phyloP scores from a whole-genome alignment of 2,797 vertebrate species.

The Rousettus madagascariensis region DNA sequence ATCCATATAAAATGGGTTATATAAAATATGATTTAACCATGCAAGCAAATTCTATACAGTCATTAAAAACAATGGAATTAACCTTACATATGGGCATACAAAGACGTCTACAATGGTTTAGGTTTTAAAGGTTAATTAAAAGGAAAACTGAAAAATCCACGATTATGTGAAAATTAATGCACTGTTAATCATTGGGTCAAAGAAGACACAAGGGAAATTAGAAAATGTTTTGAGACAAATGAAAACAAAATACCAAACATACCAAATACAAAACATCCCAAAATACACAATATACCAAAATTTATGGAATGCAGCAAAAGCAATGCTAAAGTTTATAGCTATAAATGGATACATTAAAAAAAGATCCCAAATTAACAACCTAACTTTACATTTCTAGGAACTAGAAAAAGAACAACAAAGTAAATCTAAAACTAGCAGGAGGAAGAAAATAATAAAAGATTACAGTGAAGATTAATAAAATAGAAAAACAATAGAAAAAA shows the following conservation, averaged over 20 bases:
- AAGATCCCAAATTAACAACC: not conserved
- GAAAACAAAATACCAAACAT: not conserved
- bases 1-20: not conserved
- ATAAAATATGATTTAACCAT: not conserved
- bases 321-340: not conserved
- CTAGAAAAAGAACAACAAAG: not conserved
- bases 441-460: not conserved
- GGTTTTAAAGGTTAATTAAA: not conserved
- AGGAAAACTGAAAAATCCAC: not conserved
- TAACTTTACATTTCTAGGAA: not conserved
- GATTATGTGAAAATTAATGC: not conserved
- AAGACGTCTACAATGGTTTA: not conserved
- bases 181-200: not conserved
- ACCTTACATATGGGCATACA: not conserved
- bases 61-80: not conserved
- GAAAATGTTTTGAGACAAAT: not conserved
- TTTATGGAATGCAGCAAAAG: not conserved
- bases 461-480: not conserved
- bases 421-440: not conserved
- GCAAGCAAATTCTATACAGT: not conserved
- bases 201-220: not conserved
- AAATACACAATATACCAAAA: not conserved
- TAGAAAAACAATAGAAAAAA: not conserved
- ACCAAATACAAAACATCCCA: not conserved
- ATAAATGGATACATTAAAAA: not conserved